Evolutionary conservation across 2,888 invertebrate species (phyloP).

Genomic region (Corbicula japonica): DNA sequence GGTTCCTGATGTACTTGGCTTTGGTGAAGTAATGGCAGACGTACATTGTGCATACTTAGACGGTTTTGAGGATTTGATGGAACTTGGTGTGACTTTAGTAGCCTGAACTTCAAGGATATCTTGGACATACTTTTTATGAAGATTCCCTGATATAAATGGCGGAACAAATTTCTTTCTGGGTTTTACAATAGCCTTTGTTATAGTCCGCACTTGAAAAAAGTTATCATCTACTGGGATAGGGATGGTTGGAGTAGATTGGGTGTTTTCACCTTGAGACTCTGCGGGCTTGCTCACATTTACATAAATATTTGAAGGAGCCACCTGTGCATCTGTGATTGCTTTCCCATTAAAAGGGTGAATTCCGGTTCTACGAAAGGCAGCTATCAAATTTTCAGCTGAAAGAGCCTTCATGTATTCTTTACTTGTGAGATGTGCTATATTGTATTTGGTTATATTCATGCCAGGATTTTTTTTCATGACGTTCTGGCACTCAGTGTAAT

Average conservation of each 20-base stretch:
- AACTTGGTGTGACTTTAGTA: no score
- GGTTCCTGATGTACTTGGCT: not conserved
- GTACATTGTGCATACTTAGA: no score
- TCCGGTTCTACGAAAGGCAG: constrained; percentile 42
- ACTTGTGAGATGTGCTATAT: constrained; percentile 35
- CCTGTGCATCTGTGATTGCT: constrained; percentile 11
- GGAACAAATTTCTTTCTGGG: constrained; percentile 37
- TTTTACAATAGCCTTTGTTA: constrained; percentile 12
- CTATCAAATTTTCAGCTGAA: constrained; percentile 32
- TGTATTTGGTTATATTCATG: constrained; percentile 34
- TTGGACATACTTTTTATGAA: constrained; percentile 20
- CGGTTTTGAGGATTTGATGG: no score
- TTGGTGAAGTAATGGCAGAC: no score
- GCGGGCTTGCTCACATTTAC: not conserved
- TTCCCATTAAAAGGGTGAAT: constrained; percentile 41
- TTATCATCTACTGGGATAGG: not conserved
- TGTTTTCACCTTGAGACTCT: not conserved
- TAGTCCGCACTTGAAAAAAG: constrained; percentile 21
- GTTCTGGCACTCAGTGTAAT: constrained; percentile 3
- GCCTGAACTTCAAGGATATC: constrained; percentile 14
- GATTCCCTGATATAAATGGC: constrained; percentile 34
- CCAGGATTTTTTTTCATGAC: constrained; percentile 49
- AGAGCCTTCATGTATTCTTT: constrained; percentile 45
- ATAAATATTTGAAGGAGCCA: constrained; percentile 43
- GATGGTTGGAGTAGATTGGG: no score